phyloP scores from a whole-genome alignment of 1,140 invertebrate species.

The Micrasema minimum region DNA sequence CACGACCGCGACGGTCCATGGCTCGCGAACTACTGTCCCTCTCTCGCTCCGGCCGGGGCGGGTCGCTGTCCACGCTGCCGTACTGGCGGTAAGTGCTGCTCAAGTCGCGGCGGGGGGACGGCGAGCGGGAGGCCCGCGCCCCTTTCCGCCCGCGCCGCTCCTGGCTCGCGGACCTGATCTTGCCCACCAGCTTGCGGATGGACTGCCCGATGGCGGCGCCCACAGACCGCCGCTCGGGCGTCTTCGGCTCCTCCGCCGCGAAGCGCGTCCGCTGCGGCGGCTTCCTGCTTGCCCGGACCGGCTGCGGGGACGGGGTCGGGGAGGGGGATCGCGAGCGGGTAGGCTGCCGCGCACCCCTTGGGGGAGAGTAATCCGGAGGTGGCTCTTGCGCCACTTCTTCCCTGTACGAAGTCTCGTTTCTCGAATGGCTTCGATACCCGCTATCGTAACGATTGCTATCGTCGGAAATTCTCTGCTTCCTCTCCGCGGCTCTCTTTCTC shows the following conservation, averaged over 20 bases:
- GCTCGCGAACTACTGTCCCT: conserved; percentile 49
- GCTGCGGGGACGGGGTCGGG: conserved; percentile 62
- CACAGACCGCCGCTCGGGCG: conserved; percentile 66
- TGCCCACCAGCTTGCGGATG: conserved; percentile 80
- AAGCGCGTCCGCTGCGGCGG: conserved; percentile 75
- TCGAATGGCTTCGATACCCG: conserved; percentile 66
- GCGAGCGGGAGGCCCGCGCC: conserved; percentile 67
- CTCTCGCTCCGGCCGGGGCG: conserved; percentile 56
- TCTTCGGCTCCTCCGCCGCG: conserved; percentile 67
- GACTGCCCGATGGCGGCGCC: conserved; percentile 75
- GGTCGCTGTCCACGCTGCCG: conserved; percentile 64
- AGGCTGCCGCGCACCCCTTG: conserved; percentile 65
- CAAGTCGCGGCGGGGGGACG: conserved; percentile 57
- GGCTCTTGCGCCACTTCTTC: conserved; percentile 67
- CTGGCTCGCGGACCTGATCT: conserved; percentile 78
- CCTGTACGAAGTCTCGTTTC: conserved; percentile 63
- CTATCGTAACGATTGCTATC: conserved; percentile 66
- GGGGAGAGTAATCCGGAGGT: conserved; percentile 77
- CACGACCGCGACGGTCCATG: conserved; percentile 54
- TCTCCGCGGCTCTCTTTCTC: conserved; percentile 66
- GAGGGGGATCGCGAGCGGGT: conserved; percentile 65
- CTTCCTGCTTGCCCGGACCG: conserved; percentile 66
- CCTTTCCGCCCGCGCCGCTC: conserved; percentile 74
- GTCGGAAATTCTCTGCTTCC: conserved; percentile 62
- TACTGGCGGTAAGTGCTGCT: conserved; percentile 65